Percentiles rank a stretch among this genome's conserved stretches.
phyloP scores from a whole-genome alignment of 1,140 invertebrate genomes.

The Ylistrum balloti region DNA sequence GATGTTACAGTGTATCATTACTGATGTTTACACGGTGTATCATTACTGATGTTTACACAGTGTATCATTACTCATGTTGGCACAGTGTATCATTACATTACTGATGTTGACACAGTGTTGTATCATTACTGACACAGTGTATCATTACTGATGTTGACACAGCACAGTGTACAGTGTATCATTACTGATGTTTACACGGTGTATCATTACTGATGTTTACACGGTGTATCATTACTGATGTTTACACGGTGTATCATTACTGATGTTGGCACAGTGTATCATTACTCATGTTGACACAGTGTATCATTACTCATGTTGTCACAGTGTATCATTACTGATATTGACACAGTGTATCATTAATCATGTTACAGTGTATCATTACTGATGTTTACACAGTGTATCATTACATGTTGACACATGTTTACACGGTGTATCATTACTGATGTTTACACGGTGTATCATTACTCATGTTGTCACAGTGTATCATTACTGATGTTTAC shows the following conservation, averaged over 20 bases:
- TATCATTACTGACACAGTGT: background rate
- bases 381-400: background rate
- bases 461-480: background rate
- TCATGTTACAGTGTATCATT: background rate
- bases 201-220: slow-evolving; percentile 8
- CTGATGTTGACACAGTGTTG: background rate
- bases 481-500: background rate
- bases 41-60: background rate
- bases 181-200: background rate
- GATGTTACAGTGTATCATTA: background rate
- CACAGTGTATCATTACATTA: background rate
- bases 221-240: background rate
- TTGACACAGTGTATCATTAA: background rate
- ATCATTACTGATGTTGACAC: slow-evolving; percentile 24
- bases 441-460: background rate
- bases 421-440: background rate
- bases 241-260: background rate
- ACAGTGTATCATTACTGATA: background rate
- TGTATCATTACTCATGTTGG: background rate
- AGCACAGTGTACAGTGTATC: background rate
- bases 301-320: background rate
- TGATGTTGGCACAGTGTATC: background rate
- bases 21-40: background rate
- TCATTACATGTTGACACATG: background rate
- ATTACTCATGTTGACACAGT: background rate